Percentiles rank a stretch among this genome's conserved stretches.
Conservation (phyloP, 2,888 invertebrate genomes). For the Anthophora plumipes region DNA sequence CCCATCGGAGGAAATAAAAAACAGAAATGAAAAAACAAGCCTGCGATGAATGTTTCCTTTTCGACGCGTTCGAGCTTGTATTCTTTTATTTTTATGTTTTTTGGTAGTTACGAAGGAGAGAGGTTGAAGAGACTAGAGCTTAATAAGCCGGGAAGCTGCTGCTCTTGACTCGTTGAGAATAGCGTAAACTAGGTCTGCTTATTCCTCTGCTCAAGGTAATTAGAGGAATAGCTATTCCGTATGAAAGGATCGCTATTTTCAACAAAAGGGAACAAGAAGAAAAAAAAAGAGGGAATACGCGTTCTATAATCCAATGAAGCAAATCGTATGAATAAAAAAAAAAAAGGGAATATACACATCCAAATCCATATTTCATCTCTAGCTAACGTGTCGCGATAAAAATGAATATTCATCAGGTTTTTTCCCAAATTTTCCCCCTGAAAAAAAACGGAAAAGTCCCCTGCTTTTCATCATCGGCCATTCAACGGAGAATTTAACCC, state of each 20-base stretch:
- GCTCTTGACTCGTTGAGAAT: constrained; percentile 22
- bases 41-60: neutral
- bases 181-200: constrained; percentile 32
- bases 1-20: too few species aligned
- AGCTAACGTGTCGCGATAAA: neutral
- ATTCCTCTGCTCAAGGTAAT: constrained; percentile 15
- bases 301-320: too few species aligned
- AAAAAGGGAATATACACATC: neutral
- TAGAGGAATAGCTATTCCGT: constrained; percentile 8
- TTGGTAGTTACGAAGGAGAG: neutral
- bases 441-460: neutral
- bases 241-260: neutral
- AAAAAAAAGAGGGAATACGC: too few species aligned
- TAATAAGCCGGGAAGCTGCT: constrained; percentile 33
- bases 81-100: neutral
- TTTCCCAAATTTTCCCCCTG: neutral
- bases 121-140: constrained; percentile 20
- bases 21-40: neutral
- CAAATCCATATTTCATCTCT: neutral
- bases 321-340: neutral
- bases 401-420: too few species aligned
- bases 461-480: too few species aligned
- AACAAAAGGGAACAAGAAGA: neutral
- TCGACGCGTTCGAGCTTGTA: neutral
- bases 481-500: neutral